Percentiles rank a stretch among this genome's conserved stretches.
Conservation (phyloP, 1,140 invertebrate species). For the Orussus abietinus region DNA sequence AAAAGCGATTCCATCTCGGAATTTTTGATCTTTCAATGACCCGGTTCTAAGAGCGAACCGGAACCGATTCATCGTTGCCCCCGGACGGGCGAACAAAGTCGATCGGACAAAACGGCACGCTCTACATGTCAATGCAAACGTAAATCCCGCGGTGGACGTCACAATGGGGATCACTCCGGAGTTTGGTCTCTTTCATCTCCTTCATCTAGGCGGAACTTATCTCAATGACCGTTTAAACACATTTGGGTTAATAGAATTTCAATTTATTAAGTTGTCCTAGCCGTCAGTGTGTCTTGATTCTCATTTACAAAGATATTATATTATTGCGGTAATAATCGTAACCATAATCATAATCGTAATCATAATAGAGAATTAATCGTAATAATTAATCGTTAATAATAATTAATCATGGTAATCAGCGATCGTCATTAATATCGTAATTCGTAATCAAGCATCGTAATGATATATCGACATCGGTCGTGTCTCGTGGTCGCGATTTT, state of each 20-base stretch:
- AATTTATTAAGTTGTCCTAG: slow-evolving; percentile 50
- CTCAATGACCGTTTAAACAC: slow-evolving; percentile 24
- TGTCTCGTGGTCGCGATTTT: too few species aligned
- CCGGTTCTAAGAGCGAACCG: neutral
- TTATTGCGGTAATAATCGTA: slow-evolving; percentile 31
- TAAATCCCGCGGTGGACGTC: slow-evolving; percentile 3
- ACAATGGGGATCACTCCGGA: neutral
- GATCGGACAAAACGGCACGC: slow-evolving; percentile 5
- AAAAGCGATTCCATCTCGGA: too few species aligned
- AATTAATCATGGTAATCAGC: slow-evolving; percentile 14
- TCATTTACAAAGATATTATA: slow-evolving; percentile 50
- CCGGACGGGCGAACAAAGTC: neutral
- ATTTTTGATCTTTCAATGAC: too few species aligned
- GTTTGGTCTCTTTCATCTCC: neutral
- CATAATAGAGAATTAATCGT: slow-evolving; percentile 32
- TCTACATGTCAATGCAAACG: slow-evolving; percentile 18
- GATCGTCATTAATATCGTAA: slow-evolving; percentile 19
- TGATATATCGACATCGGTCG: too few species aligned
- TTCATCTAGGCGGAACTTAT: neutral
- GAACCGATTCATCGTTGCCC: slow-evolving; percentile 2
- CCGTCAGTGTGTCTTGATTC: slow-evolving; percentile 47
- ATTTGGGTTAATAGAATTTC: slow-evolving; percentile 48
- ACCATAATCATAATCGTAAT: slow-evolving; percentile 32
- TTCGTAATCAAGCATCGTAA: too few species aligned
- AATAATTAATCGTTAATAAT: slow-evolving; percentile 18